phyloP scores from a whole-genome alignment of 2,113 vertebrate species.

The Plecturocebus donacophilus region DNA sequence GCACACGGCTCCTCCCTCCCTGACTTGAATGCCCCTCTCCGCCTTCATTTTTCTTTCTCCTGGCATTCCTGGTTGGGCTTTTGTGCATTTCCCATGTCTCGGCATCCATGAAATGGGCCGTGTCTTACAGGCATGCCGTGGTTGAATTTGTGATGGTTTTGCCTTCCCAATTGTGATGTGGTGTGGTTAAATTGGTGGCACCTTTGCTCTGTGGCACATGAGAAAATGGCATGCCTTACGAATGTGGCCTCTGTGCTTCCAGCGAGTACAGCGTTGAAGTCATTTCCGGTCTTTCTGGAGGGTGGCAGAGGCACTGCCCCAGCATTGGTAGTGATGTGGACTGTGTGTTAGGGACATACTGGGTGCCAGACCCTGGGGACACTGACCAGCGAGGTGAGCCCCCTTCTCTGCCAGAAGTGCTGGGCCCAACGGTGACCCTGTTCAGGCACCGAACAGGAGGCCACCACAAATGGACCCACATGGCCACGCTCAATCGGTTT shows the following conservation, averaged over 20 bases:
- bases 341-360: neutral
- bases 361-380: neutral
- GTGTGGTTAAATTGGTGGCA: fast-evolving
- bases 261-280: no score
- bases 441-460: no score
- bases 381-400: neutral
- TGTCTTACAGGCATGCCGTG: no score
- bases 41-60: neutral
- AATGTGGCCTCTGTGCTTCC: neutral
- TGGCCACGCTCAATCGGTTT: fast-evolving
- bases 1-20: no score
- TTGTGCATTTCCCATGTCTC: fast-evolving
- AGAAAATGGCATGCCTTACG: no score
- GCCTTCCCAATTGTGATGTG: fast-evolving
- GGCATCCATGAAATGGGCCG: fast-evolving
- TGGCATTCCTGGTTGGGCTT: neutral
- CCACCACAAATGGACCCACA: neutral
- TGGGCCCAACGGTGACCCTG: no score
- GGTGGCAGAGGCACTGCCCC: neutral
- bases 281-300: neutral
- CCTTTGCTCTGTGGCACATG: no score
- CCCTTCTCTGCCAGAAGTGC: neutral
- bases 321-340: neutral
- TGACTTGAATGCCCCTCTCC: fast-evolving
- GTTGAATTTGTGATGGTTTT: no score